Percentiles rank a stretch among this genome's conserved stretches.
Evolutionary conservation across 2,113 vertebrate species (phyloP).

Genomic region (Meriones unguiculatus): DNA sequence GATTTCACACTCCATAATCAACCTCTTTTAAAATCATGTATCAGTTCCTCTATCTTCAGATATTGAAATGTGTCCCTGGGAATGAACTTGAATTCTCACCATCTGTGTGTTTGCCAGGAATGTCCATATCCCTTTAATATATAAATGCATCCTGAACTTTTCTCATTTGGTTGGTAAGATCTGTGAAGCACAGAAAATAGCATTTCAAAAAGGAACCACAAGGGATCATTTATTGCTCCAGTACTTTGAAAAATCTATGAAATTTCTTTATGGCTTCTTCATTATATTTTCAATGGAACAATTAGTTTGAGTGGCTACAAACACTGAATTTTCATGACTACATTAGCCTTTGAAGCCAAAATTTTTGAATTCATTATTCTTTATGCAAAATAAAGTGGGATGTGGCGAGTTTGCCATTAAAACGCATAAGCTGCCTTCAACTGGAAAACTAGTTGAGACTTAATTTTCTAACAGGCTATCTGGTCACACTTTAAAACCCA

Average conservation of each 20-base stretch:
- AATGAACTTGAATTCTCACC: conserved; percentile 77
- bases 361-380: conserved; percentile 68
- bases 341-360: conserved; percentile 79
- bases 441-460: conserved; percentile 77
- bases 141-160: conserved; percentile 71
- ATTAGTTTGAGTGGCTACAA: conserved; percentile 84
- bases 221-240: conserved; percentile 82
- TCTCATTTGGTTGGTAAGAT: conserved; percentile 65
- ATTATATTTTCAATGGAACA: conserved; percentile 82
- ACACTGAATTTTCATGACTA: conserved; percentile 82
- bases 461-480: conserved; percentile 77
- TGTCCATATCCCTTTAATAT: conserved; percentile 71
- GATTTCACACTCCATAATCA: conserved; percentile 26
- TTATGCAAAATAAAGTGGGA: conserved; percentile 76
- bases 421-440: conserved; percentile 68
- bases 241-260: conserved; percentile 82
- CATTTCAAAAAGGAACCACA: conserved; percentile 66
- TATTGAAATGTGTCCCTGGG: conserved; percentile 42
- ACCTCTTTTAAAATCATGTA: conserved; percentile 63
- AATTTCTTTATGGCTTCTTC: conserved; percentile 79
- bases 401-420: conserved; percentile 61
- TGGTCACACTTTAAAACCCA: conserved; percentile 76
- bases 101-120: conserved; percentile 72
- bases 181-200: conserved; percentile 74
- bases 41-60: conserved; percentile 64